phyloP scores from a whole-genome alignment of 2,888 invertebrate genomes.

The Andrena haemorrhoa region DNA sequence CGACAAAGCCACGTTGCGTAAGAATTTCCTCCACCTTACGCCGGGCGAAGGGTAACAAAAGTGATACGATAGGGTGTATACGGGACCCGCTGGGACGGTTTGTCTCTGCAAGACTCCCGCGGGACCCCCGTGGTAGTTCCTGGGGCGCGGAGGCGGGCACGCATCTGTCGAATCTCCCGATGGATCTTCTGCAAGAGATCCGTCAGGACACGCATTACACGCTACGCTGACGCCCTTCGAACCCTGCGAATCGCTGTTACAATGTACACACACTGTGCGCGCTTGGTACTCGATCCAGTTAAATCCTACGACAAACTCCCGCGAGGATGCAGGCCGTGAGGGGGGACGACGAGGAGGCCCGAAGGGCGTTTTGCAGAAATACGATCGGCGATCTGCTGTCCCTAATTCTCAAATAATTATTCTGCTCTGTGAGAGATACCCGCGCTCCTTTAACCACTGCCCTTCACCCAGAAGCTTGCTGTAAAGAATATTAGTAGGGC shows the following conservation, averaged over 20 bases:
- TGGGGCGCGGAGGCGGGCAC: slow-evolving; percentile 73
- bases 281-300: slow-evolving; percentile 50
- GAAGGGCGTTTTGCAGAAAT: neutral
- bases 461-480: neutral
- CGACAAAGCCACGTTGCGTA: neutral
- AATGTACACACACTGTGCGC: slow-evolving; percentile 59
- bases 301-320: slow-evolving; percentile 64
- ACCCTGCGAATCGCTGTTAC: slow-evolving; percentile 60
- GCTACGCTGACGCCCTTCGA: slow-evolving; percentile 71
- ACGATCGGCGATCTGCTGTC: slow-evolving; percentile 4
- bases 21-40: slow-evolving; percentile 40
- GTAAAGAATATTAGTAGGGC: too few species aligned
- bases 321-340: slow-evolving; percentile 25
- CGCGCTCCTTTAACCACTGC: neutral
- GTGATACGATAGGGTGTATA: slow-evolving; percentile 55
- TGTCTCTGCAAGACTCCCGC: slow-evolving; percentile 81
- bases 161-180: slow-evolving; percentile 75
- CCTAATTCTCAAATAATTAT: slow-evolving; percentile 12
- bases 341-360: slow-evolving; percentile 38
- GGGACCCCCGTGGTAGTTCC: slow-evolving; percentile 75
- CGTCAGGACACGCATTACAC: slow-evolving; percentile 71
- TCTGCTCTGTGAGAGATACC: neutral
- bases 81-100: slow-evolving; percentile 79
- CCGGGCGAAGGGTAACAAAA: slow-evolving; percentile 53
- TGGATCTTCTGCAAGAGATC: slow-evolving; percentile 66